Evolutionary conservation across 1,140 invertebrate genomes (phyloP), one percentile per base, ranked within the genome.

Genomic region (Bombus confusus): DNA sequence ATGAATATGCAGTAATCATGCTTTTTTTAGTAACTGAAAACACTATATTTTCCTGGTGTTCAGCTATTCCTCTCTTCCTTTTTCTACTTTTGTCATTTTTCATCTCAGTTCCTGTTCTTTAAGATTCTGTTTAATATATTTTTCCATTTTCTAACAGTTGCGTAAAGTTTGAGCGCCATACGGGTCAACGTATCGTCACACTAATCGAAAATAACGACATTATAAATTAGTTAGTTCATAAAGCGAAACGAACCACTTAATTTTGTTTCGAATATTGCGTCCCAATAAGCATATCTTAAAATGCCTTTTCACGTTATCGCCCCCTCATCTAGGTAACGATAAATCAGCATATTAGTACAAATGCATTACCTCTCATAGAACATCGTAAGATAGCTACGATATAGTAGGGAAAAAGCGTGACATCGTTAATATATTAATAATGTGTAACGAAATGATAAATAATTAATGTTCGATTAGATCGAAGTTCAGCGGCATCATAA

Each of bases 1-100:
- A 80, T 43, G 78, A 80, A 80, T 47, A 28, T 25, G 31, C 57
- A 47, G 22, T 82, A 28, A 43, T 64, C 31, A 82, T 43, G 57
- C 59, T 83, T 76, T n/a, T n/a, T n/a, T 8, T 62, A 47, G 22
- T 64, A 68, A 83, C 31, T 15, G 2, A 68, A 57, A 18, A 52
- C 18, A 52, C 47, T 52, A 22, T 52, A 22, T 52, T 18, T 69
- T 31, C 15, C 72, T 59, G 15, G 10, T 28, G 2, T 41, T 41
- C 34, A 39, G 2, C 25, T 43, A 0, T 34, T 22, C 41, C 71
- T 57, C 3, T 37, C 43, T 41, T 62, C 52, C 25, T 52, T n/a
- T 76, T 59, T 68, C 72, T 52, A 37, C 37, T 43, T 83, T n/a
- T 22, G 2, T 52, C 15, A 68, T 10, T 52, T 22, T 22, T 77